A percentile compares a stretch with the other conserved stretches of the same genome.
Evolutionary conservation across 2,113 vertebrate species (phyloP).

Genomic region (Phyllopteryx taeniolatus): DNA sequence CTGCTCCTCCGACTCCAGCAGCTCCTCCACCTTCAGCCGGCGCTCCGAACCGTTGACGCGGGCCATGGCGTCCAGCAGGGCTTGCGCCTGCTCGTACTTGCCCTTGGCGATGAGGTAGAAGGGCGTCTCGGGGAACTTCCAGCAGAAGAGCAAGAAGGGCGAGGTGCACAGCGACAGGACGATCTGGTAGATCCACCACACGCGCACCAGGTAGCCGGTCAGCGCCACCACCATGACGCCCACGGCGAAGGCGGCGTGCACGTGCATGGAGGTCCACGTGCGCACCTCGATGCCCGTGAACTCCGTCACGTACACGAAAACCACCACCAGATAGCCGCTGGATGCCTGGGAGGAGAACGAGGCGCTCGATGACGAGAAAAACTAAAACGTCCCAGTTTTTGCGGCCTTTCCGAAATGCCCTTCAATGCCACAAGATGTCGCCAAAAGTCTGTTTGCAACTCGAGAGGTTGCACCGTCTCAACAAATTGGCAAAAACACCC

Average conservation of each 20-base stretch:
- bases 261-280: constrained; percentile 92
- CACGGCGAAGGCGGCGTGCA: constrained; percentile 88
- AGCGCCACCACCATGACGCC: constrained; percentile 88
- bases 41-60: constrained; percentile 76
- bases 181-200: constrained; percentile 93
- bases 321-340: constrained; percentile 92
- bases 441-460: too few relatives aligned
- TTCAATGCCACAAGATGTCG: too few relatives aligned
- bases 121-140: constrained; percentile 91
- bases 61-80: constrained; percentile 80
- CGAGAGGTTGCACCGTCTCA: too few relatives aligned
- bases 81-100: constrained; percentile 78
- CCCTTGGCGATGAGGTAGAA: constrained; percentile 88
- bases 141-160: constrained; percentile 89
- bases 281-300: constrained; percentile 86
- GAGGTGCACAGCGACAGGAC: constrained; percentile 81
- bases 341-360: constrained; percentile 73
- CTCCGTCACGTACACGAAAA: constrained; percentile 94
- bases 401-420: too few relatives aligned
- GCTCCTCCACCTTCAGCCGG: constrained; percentile 76
- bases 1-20: constrained; percentile 66
- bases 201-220: constrained; percentile 82
- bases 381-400: too few relatives aligned
- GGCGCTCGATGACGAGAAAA: too few relatives aligned
- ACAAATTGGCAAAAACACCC: too few relatives aligned